These are phyloP conservation scores for Gryllus bimaculatus DNA, from an alignment of 1,140 invertebrate genomes.

Conservation along the genomic window DNA sequence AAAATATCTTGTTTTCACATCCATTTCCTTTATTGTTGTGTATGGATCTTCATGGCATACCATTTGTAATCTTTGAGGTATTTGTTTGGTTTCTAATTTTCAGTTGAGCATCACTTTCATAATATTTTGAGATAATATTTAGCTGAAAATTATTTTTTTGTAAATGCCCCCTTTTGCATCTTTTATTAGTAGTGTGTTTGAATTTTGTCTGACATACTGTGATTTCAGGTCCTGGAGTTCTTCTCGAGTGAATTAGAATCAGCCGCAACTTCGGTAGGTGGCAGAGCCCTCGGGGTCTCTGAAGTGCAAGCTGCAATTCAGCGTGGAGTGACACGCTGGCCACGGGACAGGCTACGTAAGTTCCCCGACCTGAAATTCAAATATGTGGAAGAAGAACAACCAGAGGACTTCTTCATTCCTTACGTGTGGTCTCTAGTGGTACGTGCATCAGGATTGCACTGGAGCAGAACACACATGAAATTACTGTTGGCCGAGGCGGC, in stretches of 20 bases:
- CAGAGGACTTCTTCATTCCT: slow-evolving; percentile 98
- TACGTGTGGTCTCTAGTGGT: slow-evolving; percentile 94
- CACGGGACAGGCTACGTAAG: slow-evolving; percentile 89
- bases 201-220: background rate
- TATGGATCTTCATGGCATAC: too few relatives aligned
- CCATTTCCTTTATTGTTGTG: too few relatives aligned
- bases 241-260: slow-evolving; percentile 71
- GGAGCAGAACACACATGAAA: slow-evolving; percentile 43
- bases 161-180: background rate
- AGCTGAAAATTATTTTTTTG: background rate
- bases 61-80: too few relatives aligned
- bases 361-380: slow-evolving; percentile 98
- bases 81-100: too few relatives aligned
- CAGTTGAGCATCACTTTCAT: too few relatives aligned
- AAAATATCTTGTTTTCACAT: too few relatives aligned
- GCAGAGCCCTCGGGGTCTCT: slow-evolving; percentile 61
- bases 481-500: slow-evolving; percentile 31
- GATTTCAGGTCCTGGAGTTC: slow-evolving; percentile 67
- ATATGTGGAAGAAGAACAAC: slow-evolving; percentile 97
- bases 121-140: too few relatives aligned
- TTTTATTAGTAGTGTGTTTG: background rate
- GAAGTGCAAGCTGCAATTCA: slow-evolving; percentile 81
- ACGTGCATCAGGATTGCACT: slow-evolving; percentile 69
- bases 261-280: slow-evolving; percentile 34
- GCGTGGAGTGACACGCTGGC: slow-evolving; percentile 55